Evolutionary conservation across 2,888 invertebrate genomes (phyloP), one percentile per base, ranked within the genome.

Genomic region (Noctua janthina): DNA sequence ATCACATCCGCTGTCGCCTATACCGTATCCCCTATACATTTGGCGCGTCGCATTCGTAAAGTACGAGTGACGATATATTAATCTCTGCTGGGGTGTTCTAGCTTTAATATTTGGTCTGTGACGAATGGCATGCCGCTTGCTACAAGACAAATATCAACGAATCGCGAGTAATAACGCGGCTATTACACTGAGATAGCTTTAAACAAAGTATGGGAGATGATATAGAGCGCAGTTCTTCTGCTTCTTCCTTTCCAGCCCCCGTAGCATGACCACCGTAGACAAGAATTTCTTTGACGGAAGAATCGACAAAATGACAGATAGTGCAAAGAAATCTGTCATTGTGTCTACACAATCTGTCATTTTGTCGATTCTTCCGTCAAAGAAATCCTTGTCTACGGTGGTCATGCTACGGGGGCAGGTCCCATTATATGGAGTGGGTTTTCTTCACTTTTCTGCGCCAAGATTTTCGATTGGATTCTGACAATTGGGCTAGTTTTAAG

Each of bases 31-130:
- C 89, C 78, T 51, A 70, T 43, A 80, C 89, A 91, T 90, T 87
- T 88, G 90, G 88, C 89, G 87, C 90, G 86, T 87, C 90, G 90
- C 91, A 89, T 90, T 90, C 90, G 90, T 91, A 92, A 92, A 92
- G 91, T 92, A 91, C 92, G 90, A 91, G 92, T 93, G 94, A 93
- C 93, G 94, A 95, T 93, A 93, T 93, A 93, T 93, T 95, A 95
- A 95, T 95, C 94, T 94, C 93, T 90, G 91, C 90, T 85, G 88
- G 91, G 88, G 88, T 92, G 86, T 85, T 85, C 89, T 82, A 89
- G 91, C 90, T 91, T 93, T 93, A 92, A 93, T 93, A 93, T 93
- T 91, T 91, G 89, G 90, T 86, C 84, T 79, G 89, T 89, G 91
- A 90, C 89, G 90, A 90, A 90, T 89, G 86, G 87, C 87, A 88